Conservation (phyloP, 2,888 invertebrate genomes). For the Drosophila atripex region DNA sequence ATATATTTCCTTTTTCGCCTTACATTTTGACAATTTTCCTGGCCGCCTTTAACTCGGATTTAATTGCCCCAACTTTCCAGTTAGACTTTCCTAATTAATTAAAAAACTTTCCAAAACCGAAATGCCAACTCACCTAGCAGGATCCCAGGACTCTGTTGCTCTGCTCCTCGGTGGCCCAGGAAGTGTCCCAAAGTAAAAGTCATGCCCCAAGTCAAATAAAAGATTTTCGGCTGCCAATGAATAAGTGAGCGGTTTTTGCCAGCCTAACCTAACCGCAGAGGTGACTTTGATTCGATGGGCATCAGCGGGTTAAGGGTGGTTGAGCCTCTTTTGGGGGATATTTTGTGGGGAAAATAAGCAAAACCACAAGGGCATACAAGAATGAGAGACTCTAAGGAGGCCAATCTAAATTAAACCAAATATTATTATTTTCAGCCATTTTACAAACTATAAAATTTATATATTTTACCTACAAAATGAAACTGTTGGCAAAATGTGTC, state of each 20-base stretch:
- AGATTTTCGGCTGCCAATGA: slow-evolving; percentile 59
- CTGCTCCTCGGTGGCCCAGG: slow-evolving; percentile 13
- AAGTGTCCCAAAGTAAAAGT: slow-evolving; percentile 50
- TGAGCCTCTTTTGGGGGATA: slow-evolving; percentile 11
- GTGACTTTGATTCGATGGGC: slow-evolving; percentile 24
- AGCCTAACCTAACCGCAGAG: slow-evolving; percentile 17
- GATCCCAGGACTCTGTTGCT: slow-evolving; percentile 15
- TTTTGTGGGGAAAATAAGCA: slow-evolving; percentile 28
- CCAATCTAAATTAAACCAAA: neutral
- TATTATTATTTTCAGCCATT: too few species aligned
- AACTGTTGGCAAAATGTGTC: slow-evolving; percentile 15
- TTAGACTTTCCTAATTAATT: slow-evolving; percentile 70
- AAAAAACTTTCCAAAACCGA: slow-evolving; percentile 66
- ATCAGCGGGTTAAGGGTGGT: slow-evolving; percentile 13
- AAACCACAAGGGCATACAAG: slow-evolving; percentile 28
- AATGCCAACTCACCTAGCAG: slow-evolving; percentile 56
- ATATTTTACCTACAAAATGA: neutral
- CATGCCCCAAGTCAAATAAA: slow-evolving; percentile 62
- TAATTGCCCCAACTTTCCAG: slow-evolving; percentile 69
- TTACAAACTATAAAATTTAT: neutral
- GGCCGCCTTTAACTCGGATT: slow-evolving; percentile 59
- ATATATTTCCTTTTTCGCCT: slow-evolving; percentile 47
- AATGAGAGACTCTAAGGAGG: slow-evolving; percentile 16
- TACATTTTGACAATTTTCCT: slow-evolving; percentile 26
- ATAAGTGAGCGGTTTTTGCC: slow-evolving; percentile 44